A percentile compares a stretch with the other conserved stretches of the same genome.
phyloP scores from a whole-genome alignment of 2,888 invertebrate species.

The Pollenia griseotomentosa region DNA sequence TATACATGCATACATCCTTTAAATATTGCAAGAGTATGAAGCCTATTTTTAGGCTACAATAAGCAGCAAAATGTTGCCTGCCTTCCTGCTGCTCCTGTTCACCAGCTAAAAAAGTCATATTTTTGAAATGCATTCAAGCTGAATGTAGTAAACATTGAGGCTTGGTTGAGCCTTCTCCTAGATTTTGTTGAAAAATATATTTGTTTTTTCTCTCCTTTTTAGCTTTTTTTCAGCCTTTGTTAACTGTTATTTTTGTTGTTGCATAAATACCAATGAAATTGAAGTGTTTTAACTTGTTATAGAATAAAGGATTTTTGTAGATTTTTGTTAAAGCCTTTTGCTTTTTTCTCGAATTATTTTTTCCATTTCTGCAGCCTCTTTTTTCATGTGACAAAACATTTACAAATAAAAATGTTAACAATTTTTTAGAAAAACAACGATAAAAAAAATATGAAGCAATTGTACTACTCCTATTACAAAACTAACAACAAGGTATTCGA shows the following conservation, averaged over 20 bases:
- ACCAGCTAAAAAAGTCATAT: constrained; percentile 72
- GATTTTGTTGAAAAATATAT: constrained; percentile 53
- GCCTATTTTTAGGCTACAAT: constrained; percentile 69
- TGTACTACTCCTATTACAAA: constrained; percentile 1
- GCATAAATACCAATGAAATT: constrained; percentile 75
- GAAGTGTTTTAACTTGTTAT: constrained; percentile 75
- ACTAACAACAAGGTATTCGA: background rate
- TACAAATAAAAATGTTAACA: constrained; percentile 57
- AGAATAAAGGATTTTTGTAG: constrained; percentile 59
- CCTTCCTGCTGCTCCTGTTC: constrained; percentile 40
- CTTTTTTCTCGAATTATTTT: background rate
- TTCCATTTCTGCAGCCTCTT: background rate
- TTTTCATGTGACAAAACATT: constrained; percentile 62
- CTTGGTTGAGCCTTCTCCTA: constrained; percentile 65
- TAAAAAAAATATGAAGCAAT: constrained; percentile 25
- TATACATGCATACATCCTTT: constrained; percentile 25
- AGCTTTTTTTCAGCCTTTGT: constrained; percentile 16
- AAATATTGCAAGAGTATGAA: constrained; percentile 56
- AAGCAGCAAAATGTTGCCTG: constrained; percentile 66
- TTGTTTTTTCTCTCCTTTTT: constrained; percentile 19
- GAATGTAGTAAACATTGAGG: constrained; percentile 76
- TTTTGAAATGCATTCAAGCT: constrained; percentile 76
- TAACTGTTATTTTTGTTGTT: constrained; percentile 51
- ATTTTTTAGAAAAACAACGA: constrained; percentile 17
- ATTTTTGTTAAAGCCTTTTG: constrained; percentile 24